Evolutionary conservation across 2,888 invertebrate species (phyloP).

Genomic region (Gisinianus flammeolus): DNA sequence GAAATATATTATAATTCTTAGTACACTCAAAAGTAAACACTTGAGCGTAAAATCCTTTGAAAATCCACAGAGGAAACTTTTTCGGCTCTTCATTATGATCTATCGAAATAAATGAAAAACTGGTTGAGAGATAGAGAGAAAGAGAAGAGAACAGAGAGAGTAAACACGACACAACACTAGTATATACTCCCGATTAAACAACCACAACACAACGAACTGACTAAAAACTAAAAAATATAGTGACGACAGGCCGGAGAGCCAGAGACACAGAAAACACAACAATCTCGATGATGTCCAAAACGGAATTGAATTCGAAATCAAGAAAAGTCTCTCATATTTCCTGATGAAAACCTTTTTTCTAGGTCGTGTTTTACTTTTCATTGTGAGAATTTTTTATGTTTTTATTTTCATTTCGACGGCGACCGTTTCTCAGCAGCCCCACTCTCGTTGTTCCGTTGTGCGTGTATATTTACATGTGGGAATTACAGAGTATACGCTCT

Average conservation of each 20-base stretch:
- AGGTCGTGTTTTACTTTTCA: conserved; percentile 42
- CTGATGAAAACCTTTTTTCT: conserved; percentile 21
- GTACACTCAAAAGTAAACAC: background rate
- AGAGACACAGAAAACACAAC: background rate
- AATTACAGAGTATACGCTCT: background rate
- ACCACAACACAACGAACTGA: too few relatives aligned
- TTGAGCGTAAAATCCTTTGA: background rate
- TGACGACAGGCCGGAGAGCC: background rate
- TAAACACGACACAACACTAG: background rate
- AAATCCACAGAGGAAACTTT: conserved; percentile 19
- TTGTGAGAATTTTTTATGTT: conserved; percentile 26
- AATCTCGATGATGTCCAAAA: background rate
- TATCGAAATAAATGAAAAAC: background rate
- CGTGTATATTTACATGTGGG: background rate
- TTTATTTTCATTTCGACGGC: background rate
- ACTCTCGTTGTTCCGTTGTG: background rate
- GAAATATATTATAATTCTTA: background rate
- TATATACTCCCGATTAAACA: too few relatives aligned
- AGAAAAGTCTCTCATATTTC: conserved; percentile 12
- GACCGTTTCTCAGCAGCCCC: background rate
- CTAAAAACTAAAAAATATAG: background rate
- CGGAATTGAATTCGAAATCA: conserved; percentile 6
- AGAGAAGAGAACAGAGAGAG: background rate
- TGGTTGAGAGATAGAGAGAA: too few relatives aligned
- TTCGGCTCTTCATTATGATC: conserved; percentile 22